phyloP scores from a whole-genome alignment of 64 coral and sea anemone species.

The Stylophora pistillata region DNA sequence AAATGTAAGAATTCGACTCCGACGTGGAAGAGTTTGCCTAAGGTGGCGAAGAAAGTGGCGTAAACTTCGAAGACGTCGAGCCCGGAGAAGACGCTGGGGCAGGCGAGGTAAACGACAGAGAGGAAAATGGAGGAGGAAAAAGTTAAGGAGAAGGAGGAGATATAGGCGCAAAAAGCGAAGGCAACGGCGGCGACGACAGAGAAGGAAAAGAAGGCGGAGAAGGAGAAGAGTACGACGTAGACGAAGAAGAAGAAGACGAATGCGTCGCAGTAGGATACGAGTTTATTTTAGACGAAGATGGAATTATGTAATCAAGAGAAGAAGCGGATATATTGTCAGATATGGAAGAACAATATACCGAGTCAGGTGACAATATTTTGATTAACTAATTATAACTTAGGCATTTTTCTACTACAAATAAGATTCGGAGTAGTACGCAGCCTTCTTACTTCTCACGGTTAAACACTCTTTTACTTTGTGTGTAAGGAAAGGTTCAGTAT shows the following conservation, averaged over 20 bases:
- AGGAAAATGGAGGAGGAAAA: background rate
- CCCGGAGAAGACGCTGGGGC: background rate
- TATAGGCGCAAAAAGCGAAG: conserved; percentile 10
- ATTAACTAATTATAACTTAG: background rate
- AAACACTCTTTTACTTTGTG: no score
- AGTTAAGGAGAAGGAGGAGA: background rate
- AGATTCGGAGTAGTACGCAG: no score
- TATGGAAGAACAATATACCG: background rate
- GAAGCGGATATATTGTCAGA: background rate
- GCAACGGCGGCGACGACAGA: conserved; percentile 8
- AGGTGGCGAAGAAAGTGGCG: background rate
- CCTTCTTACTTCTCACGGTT: no score
- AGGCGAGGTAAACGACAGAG: background rate
- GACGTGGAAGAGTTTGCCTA: background rate
- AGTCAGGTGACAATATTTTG: background rate
- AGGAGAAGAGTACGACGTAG: conserved; percentile 12
- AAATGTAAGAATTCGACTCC: background rate
- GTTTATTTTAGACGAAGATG: background rate
- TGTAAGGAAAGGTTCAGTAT: no score
- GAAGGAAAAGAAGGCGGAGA: background rate
- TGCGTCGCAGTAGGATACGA: conserved; percentile 9
- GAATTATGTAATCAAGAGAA: background rate
- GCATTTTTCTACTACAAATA: no score
- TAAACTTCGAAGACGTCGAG: background rate
- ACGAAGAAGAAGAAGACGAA: conserved; percentile 3